Evolutionary conservation across 1,140 invertebrate species (phyloP).

Genomic region (Diorhabda elongata): DNA sequence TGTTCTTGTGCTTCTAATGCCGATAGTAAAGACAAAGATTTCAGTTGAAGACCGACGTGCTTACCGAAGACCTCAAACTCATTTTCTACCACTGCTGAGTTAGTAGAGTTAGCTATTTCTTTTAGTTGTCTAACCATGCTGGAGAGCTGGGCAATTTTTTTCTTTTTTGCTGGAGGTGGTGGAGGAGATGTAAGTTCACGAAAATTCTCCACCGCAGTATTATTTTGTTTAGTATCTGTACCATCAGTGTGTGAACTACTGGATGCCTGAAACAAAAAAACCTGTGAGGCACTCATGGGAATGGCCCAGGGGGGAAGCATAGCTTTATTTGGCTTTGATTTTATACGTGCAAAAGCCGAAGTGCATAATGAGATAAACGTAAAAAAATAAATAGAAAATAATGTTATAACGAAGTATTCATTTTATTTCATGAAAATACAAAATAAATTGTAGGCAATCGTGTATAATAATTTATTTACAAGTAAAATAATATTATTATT

Average conservation of each 20-base stretch:
- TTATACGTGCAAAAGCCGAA: no score
- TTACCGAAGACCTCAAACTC: conserved; percentile 13
- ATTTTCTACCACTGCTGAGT: conserved; percentile 9
- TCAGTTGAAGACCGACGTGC: conserved; percentile 21
- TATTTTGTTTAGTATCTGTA: conserved; percentile 20
- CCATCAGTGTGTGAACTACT: not conserved
- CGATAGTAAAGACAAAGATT: conserved; percentile 22
- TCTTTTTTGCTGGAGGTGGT: not conserved
- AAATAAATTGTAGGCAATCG: no score
- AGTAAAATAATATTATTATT: no score
- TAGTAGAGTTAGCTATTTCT: conserved; percentile 17
- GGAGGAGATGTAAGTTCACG: conserved; percentile 1
- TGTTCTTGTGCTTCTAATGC: conserved; percentile 22
- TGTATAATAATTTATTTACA: no score
- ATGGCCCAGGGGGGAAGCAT: no score
- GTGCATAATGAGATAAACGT: no score
- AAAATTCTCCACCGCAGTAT: conserved; percentile 14
- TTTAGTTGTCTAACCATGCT: conserved; percentile 19
- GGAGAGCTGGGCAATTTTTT: conserved; percentile 10
- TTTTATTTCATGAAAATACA: no score
- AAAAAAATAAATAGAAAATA: no score
- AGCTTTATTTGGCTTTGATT: no score
- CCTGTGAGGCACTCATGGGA: no score
- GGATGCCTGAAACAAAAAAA: conserved; percentile 11
- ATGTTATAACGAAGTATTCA: no score